Conservation (phyloP, 2,888 invertebrate species). For the Ecdyonurus torrentis region DNA sequence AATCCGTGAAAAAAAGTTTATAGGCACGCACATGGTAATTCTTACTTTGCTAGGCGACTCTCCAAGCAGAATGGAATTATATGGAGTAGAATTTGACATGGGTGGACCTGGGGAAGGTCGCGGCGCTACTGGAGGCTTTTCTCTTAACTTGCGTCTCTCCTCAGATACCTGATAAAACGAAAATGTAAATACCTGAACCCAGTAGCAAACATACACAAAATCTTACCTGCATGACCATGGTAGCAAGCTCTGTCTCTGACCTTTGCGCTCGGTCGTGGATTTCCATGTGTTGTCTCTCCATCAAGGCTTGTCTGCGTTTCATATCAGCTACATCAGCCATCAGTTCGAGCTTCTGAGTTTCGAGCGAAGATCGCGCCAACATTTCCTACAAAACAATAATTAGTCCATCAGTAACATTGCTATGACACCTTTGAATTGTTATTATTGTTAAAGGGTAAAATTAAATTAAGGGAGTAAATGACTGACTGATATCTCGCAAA, state of each 20-base stretch:
- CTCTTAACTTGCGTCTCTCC: constrained; percentile 16
- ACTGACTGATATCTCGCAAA: no score
- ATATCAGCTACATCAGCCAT: constrained; percentile 86
- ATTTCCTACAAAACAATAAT: no score
- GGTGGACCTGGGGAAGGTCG: constrained; percentile 22
- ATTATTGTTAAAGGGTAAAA: no score
- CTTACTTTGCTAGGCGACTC: not conserved
- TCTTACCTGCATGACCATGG: not conserved
- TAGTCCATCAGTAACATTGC: no score
- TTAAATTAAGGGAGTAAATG: no score
- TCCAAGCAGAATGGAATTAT: not conserved
- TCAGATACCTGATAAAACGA: constrained; percentile 11
- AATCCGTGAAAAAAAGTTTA: no score
- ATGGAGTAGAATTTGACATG: constrained; percentile 23
- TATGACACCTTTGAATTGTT: no score
- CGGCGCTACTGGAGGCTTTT: constrained; percentile 27
- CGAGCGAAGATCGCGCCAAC: constrained; percentile 70
- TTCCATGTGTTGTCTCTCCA: constrained; percentile 77
- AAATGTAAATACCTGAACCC: not conserved
- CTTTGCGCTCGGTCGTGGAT: constrained; percentile 31
- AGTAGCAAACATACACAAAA: no score
- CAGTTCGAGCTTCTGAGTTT: constrained; percentile 88
- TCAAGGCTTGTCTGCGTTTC: constrained; percentile 66
- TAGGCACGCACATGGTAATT: no score
- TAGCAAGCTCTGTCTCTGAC: not conserved